phyloP scores from a whole-genome alignment of 2,113 vertebrate genomes.

The Myocastor coypus region DNA sequence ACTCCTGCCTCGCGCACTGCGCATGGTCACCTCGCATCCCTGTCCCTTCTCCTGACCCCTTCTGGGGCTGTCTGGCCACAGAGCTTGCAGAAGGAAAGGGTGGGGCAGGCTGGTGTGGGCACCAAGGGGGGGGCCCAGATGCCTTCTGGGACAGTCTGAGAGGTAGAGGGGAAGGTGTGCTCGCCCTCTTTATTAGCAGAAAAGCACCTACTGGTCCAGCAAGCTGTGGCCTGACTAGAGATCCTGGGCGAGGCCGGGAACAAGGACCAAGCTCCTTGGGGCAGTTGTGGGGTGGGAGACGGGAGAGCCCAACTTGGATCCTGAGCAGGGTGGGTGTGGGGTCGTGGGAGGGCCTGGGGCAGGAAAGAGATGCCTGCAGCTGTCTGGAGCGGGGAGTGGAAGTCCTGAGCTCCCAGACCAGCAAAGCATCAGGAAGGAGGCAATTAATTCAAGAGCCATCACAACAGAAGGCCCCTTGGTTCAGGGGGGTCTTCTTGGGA shows the following conservation, averaged over 20 bases:
- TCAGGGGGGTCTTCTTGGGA: background rate
- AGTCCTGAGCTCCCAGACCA: background rate
- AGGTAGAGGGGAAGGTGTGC: background rate
- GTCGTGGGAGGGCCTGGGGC: background rate
- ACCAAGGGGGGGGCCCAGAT: background rate
- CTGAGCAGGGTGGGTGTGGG: background rate
- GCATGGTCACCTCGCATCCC: accelerated
- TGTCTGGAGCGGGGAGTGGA: background rate
- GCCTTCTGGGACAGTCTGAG: background rate
- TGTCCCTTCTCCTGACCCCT: background rate
- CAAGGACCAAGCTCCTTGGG: background rate
- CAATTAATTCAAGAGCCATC: background rate
- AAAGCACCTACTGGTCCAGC: too few relatives aligned
- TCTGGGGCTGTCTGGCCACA: background rate
- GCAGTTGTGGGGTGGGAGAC: background rate
- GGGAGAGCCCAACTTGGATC: background rate
- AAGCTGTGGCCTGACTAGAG: background rate
- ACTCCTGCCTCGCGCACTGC: too few relatives aligned
- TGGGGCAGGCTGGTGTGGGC: background rate
- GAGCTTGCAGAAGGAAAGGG: accelerated
- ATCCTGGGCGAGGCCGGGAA: background rate
- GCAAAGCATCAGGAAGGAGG: background rate
- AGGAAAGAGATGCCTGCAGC: background rate
- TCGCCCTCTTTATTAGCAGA: background rate
- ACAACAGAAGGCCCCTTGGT: background rate